Evolutionary conservation across 35 echinoderm and acorn worm genomes (phyloP), one percentile per base, ranked within the genome.

Genomic region (Strongylocentrotus purpuratus): DNA sequence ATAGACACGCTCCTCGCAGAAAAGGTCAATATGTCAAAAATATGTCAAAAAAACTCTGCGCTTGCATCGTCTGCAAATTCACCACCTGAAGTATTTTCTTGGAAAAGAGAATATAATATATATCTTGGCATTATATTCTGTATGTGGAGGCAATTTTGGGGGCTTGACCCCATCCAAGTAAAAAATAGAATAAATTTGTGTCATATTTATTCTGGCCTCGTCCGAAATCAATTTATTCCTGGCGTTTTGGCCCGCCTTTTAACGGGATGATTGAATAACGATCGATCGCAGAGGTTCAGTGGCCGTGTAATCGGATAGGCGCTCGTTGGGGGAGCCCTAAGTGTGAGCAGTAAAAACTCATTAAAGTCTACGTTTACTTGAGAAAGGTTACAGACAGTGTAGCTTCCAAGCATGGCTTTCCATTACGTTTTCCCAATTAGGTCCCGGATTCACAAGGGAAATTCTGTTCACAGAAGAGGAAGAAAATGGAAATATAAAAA

Each of bases 351-450:
- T 78, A 78, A 78, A 78, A 78, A 78, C 65, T 78, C 65, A 78
- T 78, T 78, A 78, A 78, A 78, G 65, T 78, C 65, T 78, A n/a
- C 65, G 65, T 78, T 78, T n/a, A 78, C 65, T 28, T 78, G 65
- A 4, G 65, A 78, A 78, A 78, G 65, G 65, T 78, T 78, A 78
- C 65, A 78, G 65, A n/a, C 65, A 78, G 65, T 28, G 65, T 78
- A 22, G 7, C 20, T 78, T n/a, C 65, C 22, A 8, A n/a, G 65
- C 22, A 78, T 6, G 65, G 65, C 65, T 78, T 78, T 78, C 20
- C 20, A 78, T 78, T 78, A 78, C 65, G 65, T 28, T 28, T 78
- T 78, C 22, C 65, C 35, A 41, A 78, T 78, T 78, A 78, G 28
- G 65, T 18, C 65, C 65, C 65, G 65, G 65, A 78, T 78, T 78